Evolutionary conservation across 92 coral and sea anemone species (phyloP), one percentile per base, ranked within the genome.

Genomic region (Heliopora coerulea): DNA sequence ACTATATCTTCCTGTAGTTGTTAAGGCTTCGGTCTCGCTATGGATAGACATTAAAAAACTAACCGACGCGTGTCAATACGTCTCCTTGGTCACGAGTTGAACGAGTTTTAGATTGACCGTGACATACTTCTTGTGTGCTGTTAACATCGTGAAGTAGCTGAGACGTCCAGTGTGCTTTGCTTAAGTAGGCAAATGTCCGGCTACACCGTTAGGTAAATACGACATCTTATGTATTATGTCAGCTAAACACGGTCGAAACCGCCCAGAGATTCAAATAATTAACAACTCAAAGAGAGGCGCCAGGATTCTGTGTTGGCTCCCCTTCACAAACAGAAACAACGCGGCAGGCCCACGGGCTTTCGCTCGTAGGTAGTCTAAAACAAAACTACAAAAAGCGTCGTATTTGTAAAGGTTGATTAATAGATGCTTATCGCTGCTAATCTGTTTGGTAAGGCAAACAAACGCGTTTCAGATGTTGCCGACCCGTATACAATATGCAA

Each of bases 401-500:
- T 63, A 54, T 70, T 70, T 70, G 62, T 50, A 54, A 70, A 34
- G 77, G 26, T 70, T 70, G 77, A 70, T 70, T 70, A 70, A 70
- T 70, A 70, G 77, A 70, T 70, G 77, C 77, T 70, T 70, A 70
- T 70, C 77, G 21, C 44, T 70, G 25, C 44, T 70, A 70, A 70
- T 70, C 77, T 70, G 77, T 70, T 70, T 70, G 77, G 44, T 39
- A 70, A 34, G 63, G 62, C 77, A 70, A 70, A 70, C 77, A 70
- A 70, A 52, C 77, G 52, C 15, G 62, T 54, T 31, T 70, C 29
- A 30, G 77, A 70, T 49, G 77, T 70, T 54, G 77, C 77, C 77
- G 77, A 52, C 77, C 27, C 18, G 77, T 57, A 70, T 70, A 70
- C 77, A 70, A 70, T 70, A 70, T 70, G 77, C 77, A 70, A 70